Base-by-base conservation (phyloP, 1,140 invertebrate genomes). In the Plodia interpunctella region DNA sequence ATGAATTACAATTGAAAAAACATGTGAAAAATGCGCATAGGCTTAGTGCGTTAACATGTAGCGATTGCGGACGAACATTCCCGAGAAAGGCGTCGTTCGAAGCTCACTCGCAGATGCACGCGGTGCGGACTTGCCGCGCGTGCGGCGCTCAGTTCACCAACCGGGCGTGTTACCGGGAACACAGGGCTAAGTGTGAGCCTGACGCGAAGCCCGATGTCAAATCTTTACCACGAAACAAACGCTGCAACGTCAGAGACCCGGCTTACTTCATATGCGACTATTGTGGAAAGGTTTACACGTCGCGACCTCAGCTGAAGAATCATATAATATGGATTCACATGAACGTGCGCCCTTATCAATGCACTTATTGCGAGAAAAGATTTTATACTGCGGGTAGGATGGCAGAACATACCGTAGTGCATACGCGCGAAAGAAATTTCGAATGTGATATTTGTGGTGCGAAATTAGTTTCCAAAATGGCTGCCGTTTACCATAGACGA, bases 261-360 rank as follows among this genome's bases (percentile, higher is more conserved):
- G 86, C 87, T 0, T 69, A 69, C 0, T 90, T 79, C 56, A 84
- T 78, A 0, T 90, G 89, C 50, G 89, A 90, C 51, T 84, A 90
- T 50, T 90, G 89, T 51, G 69, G 65, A 0, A 90, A 90, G 60
- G 80, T 73, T 0, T 85, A 87, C 67, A 76, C 63, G 18, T 83
- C 86, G 5, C 75, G 85, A 59, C 87, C 81, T 0, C 86, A 85
- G 56, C 70, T 90, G 38, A 90, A 89, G 69, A 87, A 86, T 53
- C 88, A 87, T 62, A 90, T 90, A 56, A 68, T 90, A 6, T 90
- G 88, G 83, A 90, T 90, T 3, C 90, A 91, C 44, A 87, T 90
- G 77, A 80, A 91, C 30, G 73, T 90, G 6, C 57, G 89, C 13
- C 82, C 89, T 0, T 86, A 90, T 57, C 85, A 87, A 60, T 91